phyloP scores from a whole-genome alignment of 1,140 invertebrate species.

The Tenebrio molitor region DNA sequence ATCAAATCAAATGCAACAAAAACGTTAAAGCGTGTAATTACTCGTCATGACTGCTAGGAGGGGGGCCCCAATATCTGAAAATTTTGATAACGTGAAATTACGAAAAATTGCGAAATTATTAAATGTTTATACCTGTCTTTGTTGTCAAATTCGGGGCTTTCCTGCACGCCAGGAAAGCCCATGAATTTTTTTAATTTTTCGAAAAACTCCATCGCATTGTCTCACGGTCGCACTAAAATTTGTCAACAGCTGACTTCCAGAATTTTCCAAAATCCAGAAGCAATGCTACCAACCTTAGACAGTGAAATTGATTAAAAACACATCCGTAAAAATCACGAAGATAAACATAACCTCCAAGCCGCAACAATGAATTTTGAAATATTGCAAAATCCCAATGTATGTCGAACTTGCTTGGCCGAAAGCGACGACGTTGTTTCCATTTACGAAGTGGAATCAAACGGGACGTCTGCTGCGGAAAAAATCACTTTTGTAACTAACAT shows the following conservation, averaged over 20 bases:
- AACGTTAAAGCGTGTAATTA: background rate
- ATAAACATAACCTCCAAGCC: background rate
- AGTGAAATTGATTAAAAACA: too few relatives aligned
- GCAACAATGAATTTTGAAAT: background rate
- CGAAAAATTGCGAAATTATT: background rate
- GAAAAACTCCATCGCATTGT: background rate
- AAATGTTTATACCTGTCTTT: background rate
- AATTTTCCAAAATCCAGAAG: background rate
- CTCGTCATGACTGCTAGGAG: background rate
- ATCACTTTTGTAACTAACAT: constrained; percentile 22
- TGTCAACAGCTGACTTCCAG: background rate
- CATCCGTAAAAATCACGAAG: too few relatives aligned
- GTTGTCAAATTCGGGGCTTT: constrained; percentile 7
- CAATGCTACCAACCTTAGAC: too few relatives aligned
- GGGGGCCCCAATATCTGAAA: background rate
- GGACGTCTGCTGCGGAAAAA: constrained; percentile 7
- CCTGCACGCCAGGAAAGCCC: background rate
- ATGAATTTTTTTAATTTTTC: constrained; percentile 8
- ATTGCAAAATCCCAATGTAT: constrained; percentile 10
- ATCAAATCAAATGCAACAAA: background rate
- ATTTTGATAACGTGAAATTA: background rate
- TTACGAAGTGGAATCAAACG: background rate
- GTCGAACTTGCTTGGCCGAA: constrained; percentile 32
- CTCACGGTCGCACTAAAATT: background rate
- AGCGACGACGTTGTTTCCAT: background rate